Conservation (phyloP, 1,140 invertebrate genomes). For the Diabrotica virgifera region DNA sequence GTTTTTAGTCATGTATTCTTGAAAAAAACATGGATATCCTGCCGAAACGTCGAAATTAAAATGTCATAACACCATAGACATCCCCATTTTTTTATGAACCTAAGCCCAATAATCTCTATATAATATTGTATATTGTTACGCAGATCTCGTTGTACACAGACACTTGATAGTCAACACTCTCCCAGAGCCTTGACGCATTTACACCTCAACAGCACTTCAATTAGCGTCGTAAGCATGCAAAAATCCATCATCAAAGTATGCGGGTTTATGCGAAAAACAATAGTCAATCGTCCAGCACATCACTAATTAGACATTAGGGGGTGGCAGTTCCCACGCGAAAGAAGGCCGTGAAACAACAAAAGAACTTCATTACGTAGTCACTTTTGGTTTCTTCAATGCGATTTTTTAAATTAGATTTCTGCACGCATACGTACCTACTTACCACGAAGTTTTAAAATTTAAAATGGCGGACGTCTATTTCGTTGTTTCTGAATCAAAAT, state of each 20-base stretch:
- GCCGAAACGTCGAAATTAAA: too few relatives aligned
- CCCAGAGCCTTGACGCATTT: too few relatives aligned
- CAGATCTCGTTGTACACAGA: too few relatives aligned
- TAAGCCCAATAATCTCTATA: too few relatives aligned
- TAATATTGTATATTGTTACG: too few relatives aligned
- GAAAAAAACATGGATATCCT: too few relatives aligned
- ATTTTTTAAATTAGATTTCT: slow-evolving; percentile 43
- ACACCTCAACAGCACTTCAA: slow-evolving; percentile 18
- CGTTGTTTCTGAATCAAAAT: background rate
- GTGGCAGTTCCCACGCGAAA: slow-evolving; percentile 30
- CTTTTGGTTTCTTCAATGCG: slow-evolving; percentile 42
- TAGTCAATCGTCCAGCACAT: slow-evolving; percentile 29
- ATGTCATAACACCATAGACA: too few relatives aligned
- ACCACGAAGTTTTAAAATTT: slow-evolving; percentile 3
- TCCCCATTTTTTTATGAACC: too few relatives aligned
- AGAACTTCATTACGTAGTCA: slow-evolving; percentile 41
- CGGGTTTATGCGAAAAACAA: slow-evolving; percentile 26
- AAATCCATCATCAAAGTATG: slow-evolving; percentile 29
- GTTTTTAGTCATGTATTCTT: too few relatives aligned
- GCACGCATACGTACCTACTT: slow-evolving; percentile 41
- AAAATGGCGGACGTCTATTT: slow-evolving; percentile 43
- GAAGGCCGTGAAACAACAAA: slow-evolving; percentile 38
- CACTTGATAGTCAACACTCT: too few relatives aligned
- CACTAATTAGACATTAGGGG: slow-evolving; percentile 33
- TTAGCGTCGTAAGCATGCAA: slow-evolving; percentile 21